A percentile compares a stretch with the other conserved stretches of the same genome.
Evolutionary conservation across 2,888 invertebrate species (phyloP).

Genomic region (Apodemia zela): DNA sequence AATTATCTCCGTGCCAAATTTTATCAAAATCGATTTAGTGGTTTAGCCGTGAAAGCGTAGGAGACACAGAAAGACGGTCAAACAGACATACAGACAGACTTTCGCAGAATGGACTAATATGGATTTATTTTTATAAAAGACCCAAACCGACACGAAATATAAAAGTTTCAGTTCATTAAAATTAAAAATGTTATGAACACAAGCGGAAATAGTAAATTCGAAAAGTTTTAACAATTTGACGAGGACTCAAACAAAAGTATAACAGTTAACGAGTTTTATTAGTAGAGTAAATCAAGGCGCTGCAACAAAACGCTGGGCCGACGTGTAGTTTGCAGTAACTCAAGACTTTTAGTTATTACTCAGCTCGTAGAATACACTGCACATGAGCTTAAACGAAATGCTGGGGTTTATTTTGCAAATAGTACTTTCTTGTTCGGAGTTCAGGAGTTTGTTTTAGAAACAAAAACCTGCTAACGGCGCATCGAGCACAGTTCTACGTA

Average conservation of each 20-base stretch:
- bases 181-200: conserved; percentile 15
- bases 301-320: conserved; percentile 30
- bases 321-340: conserved; percentile 33
- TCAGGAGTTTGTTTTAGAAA: conserved; percentile 25
- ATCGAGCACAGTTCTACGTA: not conserved
- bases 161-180: conserved; percentile 12
- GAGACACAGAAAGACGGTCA: no score
- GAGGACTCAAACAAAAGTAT: conserved; percentile 23
- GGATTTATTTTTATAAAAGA: no score
- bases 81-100: no score
- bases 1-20: no score
- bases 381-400: conserved; percentile 22
- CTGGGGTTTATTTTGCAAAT: conserved; percentile 32
- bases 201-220: conserved; percentile 15
- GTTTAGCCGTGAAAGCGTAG: no score
- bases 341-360: conserved; percentile 34
- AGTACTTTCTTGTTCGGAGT: conserved; percentile 29
- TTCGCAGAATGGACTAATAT: no score
- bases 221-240: conserved; percentile 21
- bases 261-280: conserved; percentile 31
- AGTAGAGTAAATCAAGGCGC: conserved; percentile 31
- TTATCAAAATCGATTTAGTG: no score
- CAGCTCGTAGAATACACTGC: conserved; percentile 28
- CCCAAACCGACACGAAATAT: not conserved
- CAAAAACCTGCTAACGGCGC: not conserved